These are phyloP conservation scores for Brachirus orientalis DNA, from an alignment of 2,113 vertebrate species.

Conservation along the genomic window DNA sequence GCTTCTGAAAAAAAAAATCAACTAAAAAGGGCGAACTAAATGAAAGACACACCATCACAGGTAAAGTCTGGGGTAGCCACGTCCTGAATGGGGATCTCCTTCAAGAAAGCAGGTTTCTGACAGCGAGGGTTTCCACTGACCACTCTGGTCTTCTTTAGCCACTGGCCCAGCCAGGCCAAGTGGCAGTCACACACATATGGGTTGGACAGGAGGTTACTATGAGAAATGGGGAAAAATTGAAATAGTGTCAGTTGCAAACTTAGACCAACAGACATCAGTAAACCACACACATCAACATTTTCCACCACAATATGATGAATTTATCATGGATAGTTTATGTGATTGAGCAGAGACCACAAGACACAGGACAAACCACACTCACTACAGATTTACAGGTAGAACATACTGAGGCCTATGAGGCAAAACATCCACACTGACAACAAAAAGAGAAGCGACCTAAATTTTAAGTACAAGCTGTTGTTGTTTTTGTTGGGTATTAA, in stretches of 20 bases:
- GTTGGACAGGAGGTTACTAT: slow-evolving; percentile 96
- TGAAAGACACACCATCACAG: slow-evolving; percentile 87
- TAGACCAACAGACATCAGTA: background rate
- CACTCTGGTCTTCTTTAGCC: slow-evolving; percentile 93
- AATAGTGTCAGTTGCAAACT: background rate
- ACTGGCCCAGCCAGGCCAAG: slow-evolving; percentile 95
- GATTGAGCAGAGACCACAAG: background rate
- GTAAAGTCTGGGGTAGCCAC: slow-evolving; percentile 96
- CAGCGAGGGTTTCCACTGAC: slow-evolving; percentile 98
- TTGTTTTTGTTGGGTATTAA: slow-evolving; percentile 6
- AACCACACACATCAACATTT: too few relatives aligned
- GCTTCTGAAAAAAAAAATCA: background rate
- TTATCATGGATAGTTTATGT: background rate
- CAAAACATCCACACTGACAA: slow-evolving; percentile 1
- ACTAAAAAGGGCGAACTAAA: background rate
- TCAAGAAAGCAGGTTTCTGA: slow-evolving; percentile 95
- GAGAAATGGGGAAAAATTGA: background rate
- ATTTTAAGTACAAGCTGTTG: background rate
- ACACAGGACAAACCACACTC: background rate
- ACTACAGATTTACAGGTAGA: background rate
- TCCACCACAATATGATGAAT: background rate
- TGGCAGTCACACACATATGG: slow-evolving; percentile 98
- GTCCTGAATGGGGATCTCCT: slow-evolving; percentile 98
- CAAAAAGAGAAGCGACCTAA: background rate
- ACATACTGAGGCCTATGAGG: background rate